Conservation (phyloP, 2,888 invertebrate genomes). For the Drosophila rubida region DNA sequence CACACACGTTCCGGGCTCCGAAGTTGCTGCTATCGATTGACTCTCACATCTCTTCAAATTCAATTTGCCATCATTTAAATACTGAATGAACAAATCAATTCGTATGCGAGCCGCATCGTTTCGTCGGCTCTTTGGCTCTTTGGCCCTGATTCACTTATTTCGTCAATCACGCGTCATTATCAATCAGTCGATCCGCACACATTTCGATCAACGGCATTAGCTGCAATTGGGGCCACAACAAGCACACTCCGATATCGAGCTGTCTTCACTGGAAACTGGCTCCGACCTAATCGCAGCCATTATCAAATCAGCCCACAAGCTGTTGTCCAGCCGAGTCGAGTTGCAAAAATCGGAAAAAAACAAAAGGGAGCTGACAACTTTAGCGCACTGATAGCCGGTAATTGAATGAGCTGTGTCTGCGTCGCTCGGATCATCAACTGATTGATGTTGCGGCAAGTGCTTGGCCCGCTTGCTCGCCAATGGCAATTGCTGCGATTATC, state of each 20-base stretch:
- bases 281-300: constrained; percentile 59
- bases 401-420: constrained; percentile 2
- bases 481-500: constrained; percentile 2
- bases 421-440: neutral
- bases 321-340: neutral
- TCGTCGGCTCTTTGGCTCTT: too few relatives aligned
- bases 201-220: constrained; percentile 38
- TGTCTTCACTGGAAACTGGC: constrained; percentile 38
- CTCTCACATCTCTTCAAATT: neutral
- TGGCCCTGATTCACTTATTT: constrained; percentile 5
- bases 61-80: constrained; percentile 1
- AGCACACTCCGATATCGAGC: constrained; percentile 36
- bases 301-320: constrained; percentile 40
- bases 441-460: neutral
- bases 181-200: constrained; percentile 38
- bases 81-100: neutral
- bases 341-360: neutral
- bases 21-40: neutral
- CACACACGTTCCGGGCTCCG: too few relatives aligned
- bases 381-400: neutral
- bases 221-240: constrained; percentile 30
- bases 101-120: too few relatives aligned
- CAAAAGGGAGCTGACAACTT: neutral
- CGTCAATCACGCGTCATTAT: constrained; percentile 23
- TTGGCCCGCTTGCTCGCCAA: neutral